Percentiles rank a stretch among this genome's conserved stretches.
Conservation (phyloP, 2,113 vertebrate species). For the Heterotis niloticus region DNA sequence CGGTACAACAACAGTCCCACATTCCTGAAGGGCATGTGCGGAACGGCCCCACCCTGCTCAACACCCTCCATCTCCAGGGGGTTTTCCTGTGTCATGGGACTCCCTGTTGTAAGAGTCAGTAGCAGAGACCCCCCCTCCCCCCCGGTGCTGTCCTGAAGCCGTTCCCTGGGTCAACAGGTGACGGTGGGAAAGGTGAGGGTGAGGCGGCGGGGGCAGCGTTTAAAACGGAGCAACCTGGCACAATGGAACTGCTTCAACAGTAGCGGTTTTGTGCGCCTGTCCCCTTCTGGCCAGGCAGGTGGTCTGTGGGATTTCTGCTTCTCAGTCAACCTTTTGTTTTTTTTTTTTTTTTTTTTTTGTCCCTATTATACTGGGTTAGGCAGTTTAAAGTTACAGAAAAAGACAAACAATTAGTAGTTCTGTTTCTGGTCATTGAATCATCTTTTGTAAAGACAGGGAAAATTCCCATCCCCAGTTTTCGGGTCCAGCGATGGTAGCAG, state of each 20-base stretch:
- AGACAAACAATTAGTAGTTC: slow-evolving; percentile 36
- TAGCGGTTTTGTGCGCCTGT: slow-evolving; percentile 54
- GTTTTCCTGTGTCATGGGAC: slow-evolving; percentile 29
- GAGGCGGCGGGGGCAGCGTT: background rate
- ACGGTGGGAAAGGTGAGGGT: slow-evolving; percentile 37
- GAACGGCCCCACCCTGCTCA: slow-evolving; percentile 22
- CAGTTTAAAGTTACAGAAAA: slow-evolving; percentile 19
- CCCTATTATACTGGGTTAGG: slow-evolving; percentile 45
- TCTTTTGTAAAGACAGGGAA: background rate
- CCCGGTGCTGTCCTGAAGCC: background rate
- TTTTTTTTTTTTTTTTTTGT: slow-evolving; percentile 33
- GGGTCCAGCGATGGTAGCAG: background rate
- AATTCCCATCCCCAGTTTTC: background rate
- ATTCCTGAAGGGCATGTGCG: slow-evolving; percentile 32
- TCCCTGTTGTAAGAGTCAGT: slow-evolving; percentile 24
- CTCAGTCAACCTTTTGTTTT: slow-evolving; percentile 52
- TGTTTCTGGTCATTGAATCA: background rate
- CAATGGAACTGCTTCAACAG: slow-evolving; percentile 47
- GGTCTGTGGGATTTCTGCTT: slow-evolving; percentile 46
- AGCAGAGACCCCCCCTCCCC: background rate
- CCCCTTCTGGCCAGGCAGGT: slow-evolving; percentile 58
- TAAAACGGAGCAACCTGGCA: slow-evolving; percentile 21
- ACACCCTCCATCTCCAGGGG: background rate
- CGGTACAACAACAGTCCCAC: slow-evolving; percentile 35
- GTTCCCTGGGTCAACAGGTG: slow-evolving; percentile 31